Conservation (phyloP, 1,140 invertebrate species). For the Pachyrhynchus sulphureomaculatus region DNA sequence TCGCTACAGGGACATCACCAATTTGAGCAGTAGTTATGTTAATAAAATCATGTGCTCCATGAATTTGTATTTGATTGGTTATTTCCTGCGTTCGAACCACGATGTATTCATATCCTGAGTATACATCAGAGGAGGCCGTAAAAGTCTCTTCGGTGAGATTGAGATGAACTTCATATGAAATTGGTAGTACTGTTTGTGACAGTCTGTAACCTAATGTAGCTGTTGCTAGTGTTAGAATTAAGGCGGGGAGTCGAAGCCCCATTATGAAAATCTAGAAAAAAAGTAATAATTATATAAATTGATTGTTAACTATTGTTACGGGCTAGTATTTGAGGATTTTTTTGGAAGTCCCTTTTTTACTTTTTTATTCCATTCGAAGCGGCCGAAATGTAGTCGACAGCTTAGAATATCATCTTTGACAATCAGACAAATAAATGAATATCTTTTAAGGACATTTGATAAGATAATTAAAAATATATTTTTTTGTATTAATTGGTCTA, state of each 20-base stretch:
- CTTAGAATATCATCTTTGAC: no score
- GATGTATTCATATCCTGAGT: conserved; percentile 13
- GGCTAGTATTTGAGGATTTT: no score
- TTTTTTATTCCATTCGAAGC: no score
- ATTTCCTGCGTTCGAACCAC: neutral
- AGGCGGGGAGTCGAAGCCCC: neutral
- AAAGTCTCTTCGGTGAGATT: conserved; percentile 9
- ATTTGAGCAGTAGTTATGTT: conserved; percentile 4
- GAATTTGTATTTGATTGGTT: conserved; percentile 7
- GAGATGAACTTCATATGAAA: conserved; percentile 71
- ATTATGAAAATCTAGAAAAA: no score
- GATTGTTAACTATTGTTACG: no score
- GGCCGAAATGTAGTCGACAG: no score
- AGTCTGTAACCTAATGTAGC: conserved; percentile 59
- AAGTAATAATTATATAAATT: no score
- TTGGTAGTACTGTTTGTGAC: conserved; percentile 72
- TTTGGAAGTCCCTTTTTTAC: no score
- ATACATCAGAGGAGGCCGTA: conserved; percentile 1
- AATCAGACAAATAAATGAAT: no score
- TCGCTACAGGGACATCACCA: neutral
- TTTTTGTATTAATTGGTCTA: no score
- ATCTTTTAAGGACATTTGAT: no score
- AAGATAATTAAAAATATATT: no score
- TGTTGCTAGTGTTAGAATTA: neutral
- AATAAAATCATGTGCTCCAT: conserved; percentile 24